Conservation (phyloP, 2,113 vertebrate genomes). For the Callithrix jacchus region DNA sequence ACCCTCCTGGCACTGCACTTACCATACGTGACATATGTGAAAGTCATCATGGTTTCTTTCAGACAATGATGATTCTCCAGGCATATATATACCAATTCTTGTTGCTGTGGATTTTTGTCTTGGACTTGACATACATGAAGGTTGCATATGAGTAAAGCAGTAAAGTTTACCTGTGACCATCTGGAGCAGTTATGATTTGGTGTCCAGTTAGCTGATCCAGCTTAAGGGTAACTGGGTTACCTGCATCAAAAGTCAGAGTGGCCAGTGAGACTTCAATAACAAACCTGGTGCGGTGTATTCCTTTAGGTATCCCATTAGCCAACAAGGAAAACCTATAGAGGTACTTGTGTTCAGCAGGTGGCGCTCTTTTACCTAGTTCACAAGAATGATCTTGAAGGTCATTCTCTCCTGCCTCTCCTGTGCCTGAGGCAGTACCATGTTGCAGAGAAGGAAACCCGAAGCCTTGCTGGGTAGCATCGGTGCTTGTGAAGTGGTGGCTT, state of each 20-base stretch:
- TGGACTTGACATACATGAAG: background rate
- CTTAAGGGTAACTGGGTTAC: background rate
- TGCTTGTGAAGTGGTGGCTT: background rate
- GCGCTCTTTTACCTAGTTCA: slow-evolving; percentile 71
- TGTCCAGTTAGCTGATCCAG: background rate
- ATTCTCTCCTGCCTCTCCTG: background rate
- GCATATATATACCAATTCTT: background rate
- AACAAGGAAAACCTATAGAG: background rate
- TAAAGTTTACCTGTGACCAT: background rate
- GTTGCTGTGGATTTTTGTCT: slow-evolving; percentile 4
- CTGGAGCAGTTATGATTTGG: background rate
- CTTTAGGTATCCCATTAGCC: background rate
- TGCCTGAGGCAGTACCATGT: background rate
- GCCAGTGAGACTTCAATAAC: background rate
- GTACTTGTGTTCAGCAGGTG: slow-evolving; percentile 68
- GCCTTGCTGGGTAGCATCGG: background rate
- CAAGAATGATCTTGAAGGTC: slow-evolving; percentile 24
- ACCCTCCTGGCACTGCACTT: background rate
- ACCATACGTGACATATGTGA: background rate
- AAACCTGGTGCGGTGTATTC: background rate
- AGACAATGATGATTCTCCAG: background rate
- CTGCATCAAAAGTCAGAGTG: background rate
- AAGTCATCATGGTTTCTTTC: background rate
- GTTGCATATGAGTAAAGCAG: background rate
- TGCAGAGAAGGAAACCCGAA: slow-evolving; percentile 1